Evolutionary conservation across 2,113 vertebrate genomes (phyloP), one percentile per base, ranked within the genome.

Genomic region (Myanophis thanlyinensis): DNA sequence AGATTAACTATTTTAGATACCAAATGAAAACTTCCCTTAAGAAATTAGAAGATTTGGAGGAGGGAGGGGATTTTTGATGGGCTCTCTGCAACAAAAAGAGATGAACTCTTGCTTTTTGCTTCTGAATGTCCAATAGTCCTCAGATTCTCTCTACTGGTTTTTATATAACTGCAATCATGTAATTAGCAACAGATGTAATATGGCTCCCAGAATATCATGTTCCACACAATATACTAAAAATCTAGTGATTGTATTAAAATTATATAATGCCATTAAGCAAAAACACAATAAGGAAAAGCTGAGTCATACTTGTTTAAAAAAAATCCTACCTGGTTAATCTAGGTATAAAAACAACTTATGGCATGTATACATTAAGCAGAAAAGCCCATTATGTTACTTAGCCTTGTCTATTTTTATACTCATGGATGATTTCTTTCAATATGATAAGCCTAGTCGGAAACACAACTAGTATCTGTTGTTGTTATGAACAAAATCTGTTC

Each of bases 321-420:
- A 80, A 52, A 4, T 93, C 89, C 88, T 51, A 73, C 18, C 1
- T 56, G 90, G n/a, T 88, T 73, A 62, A 89, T 51, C 53, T 91
- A 11, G 90, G 62, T 94, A 48, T 49, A 94, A 93, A 91, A 3
- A 0, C 12, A 80, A 90, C 90, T 93, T 95, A 53, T 5, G 30
- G 3, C 56, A 73, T 73, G 13, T 92, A n/a, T 40, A 73, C 35
- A 52, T 44, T 51, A 88, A 52, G 25, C 59, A 80, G n/a, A 40
- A 23, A 30, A 44, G 2, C 22, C 35, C 53, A 40, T 46, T 80
- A 62, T 48, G 40, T 46, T 56, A 5, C 27, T 94, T 1, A 95
- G 35, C 93, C 91, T 20, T 27, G 48, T 54, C 23, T 90, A 84
- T 53, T 53, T 85, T 53, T 90, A n/a, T 48, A 35, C 4, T 54